These are phyloP conservation scores for Conopomorpha cramerella DNA, from an alignment of 1,140 invertebrate species.

Conservation along the genomic window DNA sequence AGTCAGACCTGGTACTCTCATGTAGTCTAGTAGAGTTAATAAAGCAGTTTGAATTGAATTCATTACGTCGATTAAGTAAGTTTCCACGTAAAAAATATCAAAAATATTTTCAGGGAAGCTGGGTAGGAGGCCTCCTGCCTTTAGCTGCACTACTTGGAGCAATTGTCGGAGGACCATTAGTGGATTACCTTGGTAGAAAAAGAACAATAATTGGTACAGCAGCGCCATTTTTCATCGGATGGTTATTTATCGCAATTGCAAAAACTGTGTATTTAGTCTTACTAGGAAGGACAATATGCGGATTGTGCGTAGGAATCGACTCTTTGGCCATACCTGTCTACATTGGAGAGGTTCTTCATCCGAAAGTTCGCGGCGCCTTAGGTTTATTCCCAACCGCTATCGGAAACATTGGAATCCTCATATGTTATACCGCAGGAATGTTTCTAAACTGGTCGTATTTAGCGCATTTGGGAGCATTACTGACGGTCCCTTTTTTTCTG, in stretches of 20 bases:
- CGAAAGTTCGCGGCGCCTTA: constrained; percentile 85
- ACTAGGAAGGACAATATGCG: constrained; percentile 76
- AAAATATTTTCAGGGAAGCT: constrained; percentile 78
- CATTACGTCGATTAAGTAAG: too few species aligned
- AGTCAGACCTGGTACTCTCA: constrained; percentile 1
- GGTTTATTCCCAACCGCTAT: constrained; percentile 87
- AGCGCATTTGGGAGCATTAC: constrained; percentile 73
- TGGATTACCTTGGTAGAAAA: constrained; percentile 85
- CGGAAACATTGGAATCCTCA: constrained; percentile 85
- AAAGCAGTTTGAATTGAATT: not conserved
- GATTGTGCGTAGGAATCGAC: constrained; percentile 84
- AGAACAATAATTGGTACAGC: constrained; percentile 80
- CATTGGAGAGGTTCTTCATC: constrained; percentile 87
- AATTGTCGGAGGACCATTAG: constrained; percentile 80
- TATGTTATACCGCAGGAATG: constrained; percentile 77
- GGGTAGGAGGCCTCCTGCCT: constrained; percentile 90
- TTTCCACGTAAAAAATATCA: too few species aligned
- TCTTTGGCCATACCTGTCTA: constrained; percentile 89
- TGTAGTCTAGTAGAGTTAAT: too few species aligned
- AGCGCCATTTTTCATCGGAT: constrained; percentile 84
- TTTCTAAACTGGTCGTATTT: constrained; percentile 80
- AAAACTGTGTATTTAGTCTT: constrained; percentile 71
- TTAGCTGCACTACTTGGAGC: constrained; percentile 84
- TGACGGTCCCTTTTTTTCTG: constrained; percentile 78
- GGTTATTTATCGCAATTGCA: constrained; percentile 77